Percentiles rank a stretch among this genome's conserved stretches.
Evolutionary conservation across 2,888 invertebrate species (phyloP).

Genomic region (Tetanocera ferruginea): DNA sequence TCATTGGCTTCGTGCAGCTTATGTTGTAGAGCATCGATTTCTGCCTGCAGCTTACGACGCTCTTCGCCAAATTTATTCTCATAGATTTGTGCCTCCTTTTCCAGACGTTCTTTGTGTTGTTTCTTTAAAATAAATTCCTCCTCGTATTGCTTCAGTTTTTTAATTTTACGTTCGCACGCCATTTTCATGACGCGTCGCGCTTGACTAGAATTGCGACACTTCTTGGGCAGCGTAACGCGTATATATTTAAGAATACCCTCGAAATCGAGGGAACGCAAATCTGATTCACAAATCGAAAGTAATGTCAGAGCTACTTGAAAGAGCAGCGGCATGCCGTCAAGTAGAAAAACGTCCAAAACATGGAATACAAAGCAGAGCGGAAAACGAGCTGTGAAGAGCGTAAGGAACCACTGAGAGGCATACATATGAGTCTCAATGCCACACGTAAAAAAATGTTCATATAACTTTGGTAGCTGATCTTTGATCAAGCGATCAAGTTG

Average conservation of each 20-base stretch:
- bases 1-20: constrained; percentile 83
- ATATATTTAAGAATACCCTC: constrained; percentile 99
- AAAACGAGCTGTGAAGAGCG: constrained; percentile 98
- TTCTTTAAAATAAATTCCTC: constrained; percentile 87
- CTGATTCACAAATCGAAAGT: constrained; percentile 91
- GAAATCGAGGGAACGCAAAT: constrained; percentile 93
- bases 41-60: constrained; percentile 70
- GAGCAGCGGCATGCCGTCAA: constrained; percentile 94
- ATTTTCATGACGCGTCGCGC: constrained; percentile 90
- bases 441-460: constrained; percentile 84
- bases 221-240: constrained; percentile 95
- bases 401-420: constrained; percentile 99
- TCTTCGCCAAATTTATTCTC: constrained; percentile 75
- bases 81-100: constrained; percentile 77
- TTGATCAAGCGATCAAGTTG: constrained; percentile 91
- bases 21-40: constrained; percentile 77
- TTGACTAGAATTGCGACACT: constrained; percentile 91
- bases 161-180: constrained; percentile 92
- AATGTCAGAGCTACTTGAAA: constrained; percentile 97
- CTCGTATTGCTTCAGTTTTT: constrained; percentile 94
- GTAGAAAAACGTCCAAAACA: constrained; percentile 95
- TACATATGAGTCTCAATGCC: constrained; percentile 98
- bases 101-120: constrained; percentile 76
- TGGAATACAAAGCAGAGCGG: constrained; percentile 97
- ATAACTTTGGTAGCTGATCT: constrained; percentile 86